Evolutionary conservation across 2,888 invertebrate species (phyloP).

Genomic region (Eilema sororculum): DNA sequence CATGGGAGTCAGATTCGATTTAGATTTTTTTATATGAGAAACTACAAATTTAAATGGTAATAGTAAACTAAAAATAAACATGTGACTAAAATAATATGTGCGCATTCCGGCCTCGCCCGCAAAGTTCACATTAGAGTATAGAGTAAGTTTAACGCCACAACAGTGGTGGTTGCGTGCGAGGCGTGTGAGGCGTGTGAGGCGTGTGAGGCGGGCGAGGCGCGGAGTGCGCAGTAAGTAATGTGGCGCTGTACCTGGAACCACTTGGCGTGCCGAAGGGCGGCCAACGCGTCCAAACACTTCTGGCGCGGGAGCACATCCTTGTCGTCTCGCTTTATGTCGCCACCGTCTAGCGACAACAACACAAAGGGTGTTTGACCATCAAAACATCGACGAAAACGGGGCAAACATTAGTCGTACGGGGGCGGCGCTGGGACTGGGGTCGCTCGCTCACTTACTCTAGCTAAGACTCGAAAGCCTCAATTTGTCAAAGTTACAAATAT

Average conservation of each 20-base stretch:
- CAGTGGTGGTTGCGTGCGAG: neutral
- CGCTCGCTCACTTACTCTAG: neutral
- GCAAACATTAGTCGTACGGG: slow-evolving; percentile 73
- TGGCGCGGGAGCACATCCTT: slow-evolving; percentile 99
- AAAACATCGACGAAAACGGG: slow-evolving; percentile 82
- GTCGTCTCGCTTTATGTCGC: slow-evolving; percentile 91
- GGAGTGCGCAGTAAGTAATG: slow-evolving; percentile 74
- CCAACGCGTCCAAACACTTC: slow-evolving; percentile 99
- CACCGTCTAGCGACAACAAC: slow-evolving; percentile 88
- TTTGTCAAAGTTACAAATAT: neutral
- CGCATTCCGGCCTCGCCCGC: slow-evolving; percentile 61
- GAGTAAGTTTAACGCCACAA: neutral
- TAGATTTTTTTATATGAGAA: slow-evolving; percentile 33
- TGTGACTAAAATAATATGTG: slow-evolving; percentile 83
- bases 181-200: slow-evolving; percentile 49
- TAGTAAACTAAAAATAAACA: slow-evolving; percentile 73
- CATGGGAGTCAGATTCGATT: slow-evolving; percentile 66
- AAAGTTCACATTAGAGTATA: neutral
- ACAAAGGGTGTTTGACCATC: slow-evolving; percentile 93
- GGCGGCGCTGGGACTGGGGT: neutral
- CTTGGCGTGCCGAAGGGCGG: slow-evolving; percentile 99
- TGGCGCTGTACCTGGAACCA: slow-evolving; percentile 98
- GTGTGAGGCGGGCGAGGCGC: neutral
- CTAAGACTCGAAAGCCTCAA: neutral
- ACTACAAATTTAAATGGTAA: slow-evolving; percentile 46